Conservation (phyloP, 2,888 invertebrate genomes). For the Drosophila mercatorum region DNA sequence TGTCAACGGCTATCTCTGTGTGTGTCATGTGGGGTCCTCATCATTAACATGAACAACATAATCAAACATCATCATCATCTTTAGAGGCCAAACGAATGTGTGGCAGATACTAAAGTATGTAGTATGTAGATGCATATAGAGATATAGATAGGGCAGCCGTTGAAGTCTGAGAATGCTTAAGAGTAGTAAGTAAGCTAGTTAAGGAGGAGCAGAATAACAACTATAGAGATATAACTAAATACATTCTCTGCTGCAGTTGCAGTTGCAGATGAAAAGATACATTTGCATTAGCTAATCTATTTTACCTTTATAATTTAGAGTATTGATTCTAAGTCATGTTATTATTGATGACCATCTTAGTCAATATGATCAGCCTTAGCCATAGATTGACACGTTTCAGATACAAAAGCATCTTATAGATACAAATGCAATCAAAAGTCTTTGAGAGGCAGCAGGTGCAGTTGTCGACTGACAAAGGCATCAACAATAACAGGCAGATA, state of each 20-base stretch:
- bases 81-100: not conserved
- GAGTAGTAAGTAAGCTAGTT: not conserved
- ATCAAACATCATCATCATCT: not conserved
- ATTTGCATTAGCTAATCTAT: not conserved
- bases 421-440: not conserved
- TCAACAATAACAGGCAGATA: no score
- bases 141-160: not conserved
- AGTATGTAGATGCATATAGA: not conserved
- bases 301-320: no score
- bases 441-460: no score
- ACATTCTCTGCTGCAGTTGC: no score
- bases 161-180: not conserved
- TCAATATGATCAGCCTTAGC: not conserved
- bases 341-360: not conserved
- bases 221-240: not conserved
- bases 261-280: slow-evolving; percentile 2
- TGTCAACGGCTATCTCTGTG: not conserved
- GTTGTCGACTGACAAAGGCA: no score
- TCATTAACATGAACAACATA: no score
- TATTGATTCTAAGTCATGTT: no score
- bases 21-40: no score
- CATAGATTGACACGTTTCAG: not conserved
- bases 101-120: slow-evolving; percentile 5
- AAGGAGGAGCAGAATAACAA: not conserved
- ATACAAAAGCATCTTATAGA: not conserved